Evolutionary conservation across 2,888 invertebrate genomes (phyloP).

Genomic region (Chaitophorus viminalis): DNA sequence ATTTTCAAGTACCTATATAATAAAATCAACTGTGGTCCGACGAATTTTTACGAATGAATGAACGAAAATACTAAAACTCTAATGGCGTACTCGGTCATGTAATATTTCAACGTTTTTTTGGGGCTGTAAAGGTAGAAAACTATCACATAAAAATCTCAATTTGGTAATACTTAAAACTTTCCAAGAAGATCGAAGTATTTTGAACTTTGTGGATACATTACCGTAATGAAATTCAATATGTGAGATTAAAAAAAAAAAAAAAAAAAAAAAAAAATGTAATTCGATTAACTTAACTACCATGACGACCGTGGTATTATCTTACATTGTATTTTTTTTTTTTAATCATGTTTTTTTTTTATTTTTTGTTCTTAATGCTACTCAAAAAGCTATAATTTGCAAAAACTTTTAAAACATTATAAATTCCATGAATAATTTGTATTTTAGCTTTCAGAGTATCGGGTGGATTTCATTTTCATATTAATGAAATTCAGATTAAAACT

Average conservation of each 20-base stretch:
- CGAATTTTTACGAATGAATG: neutral
- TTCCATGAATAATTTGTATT: conserved; percentile 40
- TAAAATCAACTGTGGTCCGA: neutral
- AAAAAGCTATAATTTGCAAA: conserved; percentile 40
- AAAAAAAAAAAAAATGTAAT: conserved; percentile 30
- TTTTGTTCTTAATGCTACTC: neutral
- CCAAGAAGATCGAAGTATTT: conserved; percentile 22
- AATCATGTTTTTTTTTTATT: conserved; percentile 19
- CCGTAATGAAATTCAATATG: conserved; percentile 52
- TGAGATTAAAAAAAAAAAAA: conserved; percentile 47
- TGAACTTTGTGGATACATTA: conserved; percentile 50
- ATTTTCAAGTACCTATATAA: neutral
- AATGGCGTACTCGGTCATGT: conserved; percentile 11
- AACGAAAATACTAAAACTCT: conserved; percentile 11
- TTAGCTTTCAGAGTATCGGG: conserved; percentile 29
- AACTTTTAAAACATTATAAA: conserved; percentile 43
- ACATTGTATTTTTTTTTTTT: conserved; percentile 24
- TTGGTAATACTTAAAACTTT: conserved; percentile 21
- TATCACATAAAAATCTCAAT: conserved; percentile 30
- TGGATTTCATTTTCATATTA: conserved; percentile 37
- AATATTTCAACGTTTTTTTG: conserved; percentile 5
- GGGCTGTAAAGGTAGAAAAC: neutral
- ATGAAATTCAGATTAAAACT: conserved; percentile 29
- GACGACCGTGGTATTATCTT: conserved; percentile 33
- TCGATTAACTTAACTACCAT: conserved; percentile 16